Percentiles rank a stretch among this genome's conserved stretches.
These are phyloP conservation scores for Cyprinus carpio DNA, from an alignment of 2,113 vertebrate species.

Conservation along the genomic window DNA sequence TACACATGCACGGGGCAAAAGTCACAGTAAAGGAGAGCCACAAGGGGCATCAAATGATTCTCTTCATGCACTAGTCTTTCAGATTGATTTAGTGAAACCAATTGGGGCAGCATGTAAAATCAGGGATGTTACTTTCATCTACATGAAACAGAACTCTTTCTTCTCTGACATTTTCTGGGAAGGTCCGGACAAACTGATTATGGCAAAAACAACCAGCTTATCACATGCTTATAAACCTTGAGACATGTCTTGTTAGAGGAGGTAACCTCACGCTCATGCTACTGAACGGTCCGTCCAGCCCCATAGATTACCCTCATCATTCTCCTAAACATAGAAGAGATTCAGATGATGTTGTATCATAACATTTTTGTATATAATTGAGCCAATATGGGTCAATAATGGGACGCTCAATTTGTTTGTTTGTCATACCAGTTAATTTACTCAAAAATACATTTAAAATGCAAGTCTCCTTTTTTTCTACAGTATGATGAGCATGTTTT, in stretches of 20 bases:
- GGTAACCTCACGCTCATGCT: neutral
- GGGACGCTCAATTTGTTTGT: neutral
- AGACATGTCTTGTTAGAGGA: constrained; percentile 53
- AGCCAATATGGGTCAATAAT: neutral
- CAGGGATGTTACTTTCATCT: constrained; percentile 66
- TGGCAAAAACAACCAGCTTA: constrained; percentile 59
- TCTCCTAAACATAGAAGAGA: neutral
- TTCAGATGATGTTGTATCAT: neutral
- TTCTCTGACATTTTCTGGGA: constrained; percentile 64
- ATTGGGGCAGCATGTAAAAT: constrained; percentile 67
- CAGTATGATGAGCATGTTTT: too few species aligned
- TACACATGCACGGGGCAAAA: constrained; percentile 36
- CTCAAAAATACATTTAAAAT: neutral
- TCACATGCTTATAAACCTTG: constrained; percentile 66
- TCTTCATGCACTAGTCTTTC: constrained; percentile 62
- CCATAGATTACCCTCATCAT: neutral
- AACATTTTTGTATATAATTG: neutral
- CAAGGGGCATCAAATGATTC: constrained; percentile 58
- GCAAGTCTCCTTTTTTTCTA: too few species aligned
- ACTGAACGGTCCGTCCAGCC: neutral
- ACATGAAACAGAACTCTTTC: constrained; percentile 67
- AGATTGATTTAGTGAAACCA: constrained; percentile 75
- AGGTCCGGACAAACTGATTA: constrained; percentile 68
- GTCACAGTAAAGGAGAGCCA: constrained; percentile 46
- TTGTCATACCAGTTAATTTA: neutral